Evolutionary conservation across 2,113 vertebrate species (phyloP).

Genomic region (Machaerirhynchus nigripectus): DNA sequence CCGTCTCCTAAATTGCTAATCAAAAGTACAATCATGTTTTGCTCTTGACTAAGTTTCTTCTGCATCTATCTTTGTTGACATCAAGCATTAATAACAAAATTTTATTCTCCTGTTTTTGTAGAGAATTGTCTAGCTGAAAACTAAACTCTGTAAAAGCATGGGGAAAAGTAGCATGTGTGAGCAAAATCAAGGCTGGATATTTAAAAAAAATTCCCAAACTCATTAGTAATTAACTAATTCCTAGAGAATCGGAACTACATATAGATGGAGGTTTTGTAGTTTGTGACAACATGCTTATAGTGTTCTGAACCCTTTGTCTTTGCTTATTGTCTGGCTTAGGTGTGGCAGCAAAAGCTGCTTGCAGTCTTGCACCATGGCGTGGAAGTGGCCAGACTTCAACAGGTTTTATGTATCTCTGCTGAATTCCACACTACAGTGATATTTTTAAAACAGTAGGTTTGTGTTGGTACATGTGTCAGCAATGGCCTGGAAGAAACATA

Average conservation of each 20-base stretch:
- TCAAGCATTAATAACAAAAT: background rate
- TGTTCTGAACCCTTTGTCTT: background rate
- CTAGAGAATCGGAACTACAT: background rate
- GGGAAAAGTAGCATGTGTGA: background rate
- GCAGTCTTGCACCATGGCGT: fast-evolving
- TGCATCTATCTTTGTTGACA: background rate
- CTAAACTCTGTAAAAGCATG: background rate
- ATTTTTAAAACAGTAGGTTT: background rate
- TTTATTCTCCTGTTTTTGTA: background rate
- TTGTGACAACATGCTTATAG: background rate
- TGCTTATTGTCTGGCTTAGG: background rate
- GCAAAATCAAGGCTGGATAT: background rate
- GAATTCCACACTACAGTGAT: background rate
- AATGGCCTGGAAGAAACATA: background rate
- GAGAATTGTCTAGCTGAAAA: background rate
- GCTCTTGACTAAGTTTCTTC: background rate
- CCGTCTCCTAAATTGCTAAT: background rate
- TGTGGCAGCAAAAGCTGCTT: background rate
- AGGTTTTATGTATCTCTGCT: background rate
- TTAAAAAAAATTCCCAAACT: background rate
- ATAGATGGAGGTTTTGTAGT: background rate
- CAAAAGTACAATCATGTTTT: background rate
- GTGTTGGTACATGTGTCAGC: background rate
- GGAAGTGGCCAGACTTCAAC: background rate
- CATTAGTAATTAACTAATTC: background rate